Percentiles rank a stretch among this genome's conserved stretches.
Conservation (phyloP, 2,113 vertebrate genomes). For the Thermophis baileyi region DNA sequence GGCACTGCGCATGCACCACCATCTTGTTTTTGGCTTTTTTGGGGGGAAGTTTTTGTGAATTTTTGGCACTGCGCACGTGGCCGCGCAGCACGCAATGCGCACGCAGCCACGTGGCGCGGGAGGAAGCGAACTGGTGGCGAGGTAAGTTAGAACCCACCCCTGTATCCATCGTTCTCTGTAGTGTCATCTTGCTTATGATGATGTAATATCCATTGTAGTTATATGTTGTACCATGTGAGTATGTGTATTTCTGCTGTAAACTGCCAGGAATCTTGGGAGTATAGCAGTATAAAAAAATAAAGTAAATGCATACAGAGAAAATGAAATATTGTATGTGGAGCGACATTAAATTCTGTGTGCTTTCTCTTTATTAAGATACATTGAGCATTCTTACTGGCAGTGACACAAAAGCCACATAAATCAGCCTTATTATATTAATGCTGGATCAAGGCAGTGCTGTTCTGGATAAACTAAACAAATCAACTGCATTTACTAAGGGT, state of each 20-base stretch:
- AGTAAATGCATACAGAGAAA: not conserved
- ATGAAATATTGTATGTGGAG: not conserved
- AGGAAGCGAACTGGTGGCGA: too few species aligned
- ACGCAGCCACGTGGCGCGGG: too few species aligned
- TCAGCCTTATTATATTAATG: not conserved
- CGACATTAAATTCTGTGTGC: not conserved
- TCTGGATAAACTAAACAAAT: not conserved
- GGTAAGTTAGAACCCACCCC: too few species aligned
- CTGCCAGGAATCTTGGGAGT: not conserved
- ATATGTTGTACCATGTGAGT: not conserved
- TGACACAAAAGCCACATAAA: not conserved
- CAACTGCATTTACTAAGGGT: not conserved
- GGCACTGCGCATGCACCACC: too few species aligned
- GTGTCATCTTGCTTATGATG: not conserved
- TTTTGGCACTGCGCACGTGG: too few species aligned
- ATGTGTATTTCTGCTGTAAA: not conserved
- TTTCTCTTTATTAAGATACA: not conserved
- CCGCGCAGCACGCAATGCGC: too few species aligned
- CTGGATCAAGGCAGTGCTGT: not conserved
- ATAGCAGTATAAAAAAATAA: not conserved
- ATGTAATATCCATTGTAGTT: not conserved
- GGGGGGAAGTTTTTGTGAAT: too few species aligned
- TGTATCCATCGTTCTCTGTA: not conserved
- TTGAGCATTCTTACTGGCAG: not conserved
- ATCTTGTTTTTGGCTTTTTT: too few species aligned